Evolutionary conservation across 1,140 invertebrate genomes (phyloP).

Genomic region (Drosophila virilis): DNA sequence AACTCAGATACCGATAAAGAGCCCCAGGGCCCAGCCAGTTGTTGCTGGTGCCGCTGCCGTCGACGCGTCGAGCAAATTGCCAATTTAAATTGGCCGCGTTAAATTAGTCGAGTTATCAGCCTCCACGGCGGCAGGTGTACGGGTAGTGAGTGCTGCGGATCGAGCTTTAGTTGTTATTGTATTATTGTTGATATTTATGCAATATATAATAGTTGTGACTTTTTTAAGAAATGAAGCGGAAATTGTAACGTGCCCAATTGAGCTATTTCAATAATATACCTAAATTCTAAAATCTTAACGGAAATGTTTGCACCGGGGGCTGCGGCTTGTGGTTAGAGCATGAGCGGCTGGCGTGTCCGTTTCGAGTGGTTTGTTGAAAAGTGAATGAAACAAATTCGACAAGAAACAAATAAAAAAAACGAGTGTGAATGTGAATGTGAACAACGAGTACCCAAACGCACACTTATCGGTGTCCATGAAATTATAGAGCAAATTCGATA

Average conservation of each 20-base stretch:
- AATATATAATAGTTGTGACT: neutral
- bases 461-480: conserved; percentile 48
- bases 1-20: conserved; percentile 73
- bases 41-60: conserved; percentile 23
- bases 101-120: conserved; percentile 84
- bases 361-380: conserved; percentile 52
- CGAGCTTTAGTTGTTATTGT: conserved; percentile 26
- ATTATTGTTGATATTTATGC: neutral
- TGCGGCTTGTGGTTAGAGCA: conserved; percentile 19
- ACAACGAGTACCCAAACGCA: conserved; percentile 3
- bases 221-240: conserved; percentile 46
- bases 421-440: conserved; percentile 2
- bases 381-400: conserved; percentile 40
- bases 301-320: conserved; percentile 31
- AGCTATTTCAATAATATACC: neutral
- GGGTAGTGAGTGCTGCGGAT: conserved; percentile 40
- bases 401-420: conserved; percentile 12
- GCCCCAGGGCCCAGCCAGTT: conserved; percentile 30
- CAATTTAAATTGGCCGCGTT: conserved; percentile 84
- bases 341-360: conserved; percentile 38
- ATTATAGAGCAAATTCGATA: conserved; percentile 50
- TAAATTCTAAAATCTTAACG: neutral
- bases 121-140: conserved; percentile 74
- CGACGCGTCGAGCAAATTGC: conserved; percentile 69
- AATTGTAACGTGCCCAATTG: conserved; percentile 59